These are phyloP conservation scores for Pachyuromys duprasi DNA, from an alignment of 2,797 vertebrate genomes.

Conservation along the genomic window DNA sequence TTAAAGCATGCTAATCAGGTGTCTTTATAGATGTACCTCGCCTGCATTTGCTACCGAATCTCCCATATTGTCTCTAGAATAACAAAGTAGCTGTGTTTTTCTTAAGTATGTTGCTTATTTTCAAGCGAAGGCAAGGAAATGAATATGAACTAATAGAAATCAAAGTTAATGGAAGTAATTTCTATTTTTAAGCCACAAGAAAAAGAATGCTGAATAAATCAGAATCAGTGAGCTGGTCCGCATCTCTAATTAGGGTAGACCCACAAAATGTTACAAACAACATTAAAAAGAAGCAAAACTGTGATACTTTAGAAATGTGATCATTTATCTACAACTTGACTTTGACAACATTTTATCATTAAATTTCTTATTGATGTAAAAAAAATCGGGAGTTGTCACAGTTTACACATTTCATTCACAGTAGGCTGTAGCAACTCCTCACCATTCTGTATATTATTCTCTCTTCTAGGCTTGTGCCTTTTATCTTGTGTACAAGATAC, in stretches of 20 bases:
- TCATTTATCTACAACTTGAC: slow-evolving; percentile 6
- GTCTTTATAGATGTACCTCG: slow-evolving; percentile 58
- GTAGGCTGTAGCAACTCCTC: slow-evolving; percentile 53
- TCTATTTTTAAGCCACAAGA: slow-evolving; percentile 3
- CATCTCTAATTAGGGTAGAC: slow-evolving; percentile 24
- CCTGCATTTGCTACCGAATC: slow-evolving; percentile 31
- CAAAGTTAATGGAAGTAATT: slow-evolving; percentile 49
- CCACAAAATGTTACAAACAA: slow-evolving; percentile 11
- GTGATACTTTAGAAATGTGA: slow-evolving; percentile 60
- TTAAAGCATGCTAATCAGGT: slow-evolving; percentile 71
- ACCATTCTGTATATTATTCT: slow-evolving; percentile 77
- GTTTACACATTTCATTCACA: slow-evolving; percentile 46
- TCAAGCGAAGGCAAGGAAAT: slow-evolving; percentile 13
- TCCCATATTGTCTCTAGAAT: background rate
- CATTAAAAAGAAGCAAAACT: slow-evolving; percentile 37
- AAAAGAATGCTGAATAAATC: slow-evolving; percentile 7
- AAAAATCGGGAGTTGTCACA: slow-evolving; percentile 40
- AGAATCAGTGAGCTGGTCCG: background rate
- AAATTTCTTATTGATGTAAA: slow-evolving; percentile 61
- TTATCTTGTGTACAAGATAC: slow-evolving; percentile 81
- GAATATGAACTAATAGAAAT: slow-evolving; percentile 26
- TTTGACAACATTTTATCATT: slow-evolving; percentile 74
- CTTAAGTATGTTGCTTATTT: slow-evolving; percentile 50
- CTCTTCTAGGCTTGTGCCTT: slow-evolving; percentile 82
- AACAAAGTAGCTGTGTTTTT: slow-evolving; percentile 52